Evolutionary conservation across 1,140 invertebrate genomes (phyloP).

Genomic region (Aphaenogaster floridana): DNA sequence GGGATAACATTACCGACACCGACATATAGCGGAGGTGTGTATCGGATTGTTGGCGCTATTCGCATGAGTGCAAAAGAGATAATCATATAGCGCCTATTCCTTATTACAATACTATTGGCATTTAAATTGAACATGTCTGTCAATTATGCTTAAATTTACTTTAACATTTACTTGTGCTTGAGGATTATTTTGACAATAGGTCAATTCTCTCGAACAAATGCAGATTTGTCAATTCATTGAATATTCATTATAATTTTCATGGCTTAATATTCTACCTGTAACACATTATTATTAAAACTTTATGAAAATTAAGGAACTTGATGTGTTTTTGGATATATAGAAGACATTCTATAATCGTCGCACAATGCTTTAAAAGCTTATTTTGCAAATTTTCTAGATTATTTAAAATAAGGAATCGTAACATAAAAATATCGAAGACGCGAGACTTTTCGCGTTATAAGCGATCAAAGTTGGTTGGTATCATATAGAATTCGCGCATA

Average conservation of each 20-base stretch:
- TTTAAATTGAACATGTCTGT: conserved; percentile 10
- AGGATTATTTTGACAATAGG: not conserved
- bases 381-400: no score
- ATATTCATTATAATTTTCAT: not conserved
- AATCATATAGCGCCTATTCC: no score
- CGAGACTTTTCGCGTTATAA: no score
- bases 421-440: no score
- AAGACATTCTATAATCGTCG: no score
- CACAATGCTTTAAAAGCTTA: no score
- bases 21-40: conserved; percentile 9
- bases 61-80: not conserved
- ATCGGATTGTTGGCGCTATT: not conserved
- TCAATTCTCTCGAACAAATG: not conserved
- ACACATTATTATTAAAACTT: not conserved
- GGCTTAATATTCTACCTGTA: no score
- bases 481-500: no score
- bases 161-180: not conserved
- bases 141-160: not conserved
- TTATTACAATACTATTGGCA: not conserved
- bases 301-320: not conserved
- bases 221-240: not conserved
- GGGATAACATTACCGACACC: conserved; percentile 39
- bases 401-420: no score
- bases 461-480: no score
- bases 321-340: no score